phyloP scores from a whole-genome alignment of 2,113 vertebrate species.

The Willisornis vidua region DNA sequence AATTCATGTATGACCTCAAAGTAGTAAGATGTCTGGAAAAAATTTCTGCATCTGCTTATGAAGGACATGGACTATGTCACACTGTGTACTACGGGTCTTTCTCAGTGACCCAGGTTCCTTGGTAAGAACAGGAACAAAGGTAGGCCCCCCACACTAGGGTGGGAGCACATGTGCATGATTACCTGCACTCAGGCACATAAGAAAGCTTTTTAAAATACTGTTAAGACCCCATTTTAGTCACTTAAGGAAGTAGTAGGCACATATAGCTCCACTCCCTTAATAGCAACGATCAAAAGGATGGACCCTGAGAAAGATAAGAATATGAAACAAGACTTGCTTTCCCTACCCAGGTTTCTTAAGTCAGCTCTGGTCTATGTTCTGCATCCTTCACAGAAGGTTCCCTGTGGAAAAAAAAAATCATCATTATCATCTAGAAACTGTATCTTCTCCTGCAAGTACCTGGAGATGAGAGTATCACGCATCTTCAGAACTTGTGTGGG shows the following conservation, averaged over 20 bases:
- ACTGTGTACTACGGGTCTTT: not conserved
- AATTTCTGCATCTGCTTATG: not conserved
- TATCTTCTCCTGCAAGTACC: not conserved
- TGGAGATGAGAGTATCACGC: not conserved
- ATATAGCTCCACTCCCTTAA: not conserved
- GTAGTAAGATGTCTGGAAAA: not conserved
- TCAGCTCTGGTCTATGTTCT: not conserved
- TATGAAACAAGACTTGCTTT: not conserved
- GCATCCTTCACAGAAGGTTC: not conserved
- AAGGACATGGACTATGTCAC: not conserved
- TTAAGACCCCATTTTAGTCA: not conserved
- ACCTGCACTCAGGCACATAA: not conserved
- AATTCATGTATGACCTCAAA: not conserved
- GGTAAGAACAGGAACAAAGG: not conserved
- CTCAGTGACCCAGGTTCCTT: not conserved
- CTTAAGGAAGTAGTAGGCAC: not conserved
- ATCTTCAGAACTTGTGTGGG: not conserved
- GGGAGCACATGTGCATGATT: not conserved
- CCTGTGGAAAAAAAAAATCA: not conserved
- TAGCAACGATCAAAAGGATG: not conserved
- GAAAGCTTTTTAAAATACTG: not conserved
- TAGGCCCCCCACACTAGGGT: not conserved
- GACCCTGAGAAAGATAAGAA: not conserved
- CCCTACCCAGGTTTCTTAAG: not conserved
- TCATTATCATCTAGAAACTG: not conserved